Evolutionary conservation across 2,113 vertebrate genomes (phyloP).

Genomic region (Amphiprion ocellaris): DNA sequence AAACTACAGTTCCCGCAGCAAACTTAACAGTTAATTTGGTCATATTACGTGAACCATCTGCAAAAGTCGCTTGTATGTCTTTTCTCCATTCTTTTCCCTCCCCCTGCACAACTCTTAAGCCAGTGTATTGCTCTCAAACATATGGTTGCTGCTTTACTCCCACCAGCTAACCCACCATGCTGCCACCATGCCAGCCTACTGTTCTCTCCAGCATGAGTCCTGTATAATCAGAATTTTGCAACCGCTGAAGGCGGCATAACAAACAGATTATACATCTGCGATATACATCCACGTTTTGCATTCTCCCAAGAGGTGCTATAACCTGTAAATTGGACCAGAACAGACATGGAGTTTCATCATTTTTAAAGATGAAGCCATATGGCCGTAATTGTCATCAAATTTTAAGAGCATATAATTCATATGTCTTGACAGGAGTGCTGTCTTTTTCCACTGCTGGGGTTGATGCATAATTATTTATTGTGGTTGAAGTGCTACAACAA

Average conservation of each 20-base stretch:
- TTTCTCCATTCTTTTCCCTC: not conserved
- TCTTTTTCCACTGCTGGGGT: not conserved
- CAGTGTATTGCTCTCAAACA: constrained; percentile 12
- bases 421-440: not conserved
- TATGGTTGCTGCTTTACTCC: not conserved
- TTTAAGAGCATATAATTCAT: not conserved
- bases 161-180: not conserved
- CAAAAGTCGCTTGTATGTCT: not conserved
- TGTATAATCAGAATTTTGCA: constrained; percentile 1
- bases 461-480: constrained; percentile 1
- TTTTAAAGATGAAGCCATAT: not conserved
- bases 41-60: not conserved
- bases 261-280: constrained; percentile 26
- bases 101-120: not conserved
- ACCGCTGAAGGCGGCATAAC: not conserved
- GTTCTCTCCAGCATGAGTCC: not conserved
- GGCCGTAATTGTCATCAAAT: constrained; percentile 3
- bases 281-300: constrained; percentile 12
- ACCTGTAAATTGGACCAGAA: constrained; percentile 7
- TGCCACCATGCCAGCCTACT: not conserved
- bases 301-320: not conserved
- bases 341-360: constrained; percentile 22
- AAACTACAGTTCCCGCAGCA: not conserved
- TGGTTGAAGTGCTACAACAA: constrained; percentile 6
- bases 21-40: not conserved